phyloP scores from a whole-genome alignment of 2,888 invertebrate species.

The Leptinotarsa rubiginosa region DNA sequence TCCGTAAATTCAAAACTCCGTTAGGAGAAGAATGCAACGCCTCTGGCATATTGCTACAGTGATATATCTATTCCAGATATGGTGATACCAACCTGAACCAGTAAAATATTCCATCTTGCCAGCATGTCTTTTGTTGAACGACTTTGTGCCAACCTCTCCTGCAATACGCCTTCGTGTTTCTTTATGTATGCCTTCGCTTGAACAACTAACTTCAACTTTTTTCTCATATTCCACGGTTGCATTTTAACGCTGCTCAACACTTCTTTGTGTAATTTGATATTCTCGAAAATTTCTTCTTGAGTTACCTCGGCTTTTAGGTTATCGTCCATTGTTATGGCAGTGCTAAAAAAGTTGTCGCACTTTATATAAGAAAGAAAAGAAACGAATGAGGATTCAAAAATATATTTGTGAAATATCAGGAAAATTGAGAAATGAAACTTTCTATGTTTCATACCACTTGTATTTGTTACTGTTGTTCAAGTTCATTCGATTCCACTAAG shows the following conservation, averaged over 20 bases:
- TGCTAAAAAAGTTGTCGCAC: constrained; percentile 66
- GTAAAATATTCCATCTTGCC: constrained; percentile 84
- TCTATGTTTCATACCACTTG: too few species aligned
- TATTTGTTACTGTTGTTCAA: too few species aligned
- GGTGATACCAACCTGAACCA: constrained; percentile 76
- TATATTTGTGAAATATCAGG: neutral
- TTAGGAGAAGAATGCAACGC: too few species aligned
- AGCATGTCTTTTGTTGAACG: constrained; percentile 87
- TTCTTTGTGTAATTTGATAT: constrained; percentile 91
- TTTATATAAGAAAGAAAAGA: neutral
- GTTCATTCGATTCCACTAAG: too few species aligned
- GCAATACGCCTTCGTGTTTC: constrained; percentile 89
- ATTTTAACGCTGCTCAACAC: constrained; percentile 87
- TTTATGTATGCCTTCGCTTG: constrained; percentile 90
- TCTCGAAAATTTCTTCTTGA: constrained; percentile 91
- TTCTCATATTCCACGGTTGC: constrained; percentile 85
- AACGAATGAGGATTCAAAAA: neutral
- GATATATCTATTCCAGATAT: neutral
- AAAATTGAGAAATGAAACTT: too few species aligned
- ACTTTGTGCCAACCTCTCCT: constrained; percentile 89
- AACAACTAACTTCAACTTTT: constrained; percentile 84
- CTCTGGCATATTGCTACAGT: too few species aligned
- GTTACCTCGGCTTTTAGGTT: constrained; percentile 72
- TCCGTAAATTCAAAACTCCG: too few species aligned
- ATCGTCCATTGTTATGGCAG: constrained; percentile 83